A percentile compares a stretch with the other conserved stretches of the same genome.
These are phyloP conservation scores for Pocillopora damicornis DNA, from an alignment of 64 coral and sea anemone species.

Conservation along the genomic window DNA sequence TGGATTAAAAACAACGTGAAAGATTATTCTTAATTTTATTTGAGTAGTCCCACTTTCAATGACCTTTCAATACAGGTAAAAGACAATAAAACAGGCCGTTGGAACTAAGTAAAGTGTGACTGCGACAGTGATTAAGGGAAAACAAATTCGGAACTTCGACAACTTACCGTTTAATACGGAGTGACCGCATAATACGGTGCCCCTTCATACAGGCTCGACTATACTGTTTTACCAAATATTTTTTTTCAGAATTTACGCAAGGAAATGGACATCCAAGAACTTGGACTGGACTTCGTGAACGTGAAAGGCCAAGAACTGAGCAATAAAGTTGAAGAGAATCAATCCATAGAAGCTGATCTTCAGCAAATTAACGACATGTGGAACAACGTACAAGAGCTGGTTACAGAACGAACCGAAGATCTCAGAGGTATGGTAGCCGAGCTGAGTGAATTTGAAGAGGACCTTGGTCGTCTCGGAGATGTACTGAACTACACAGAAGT, in stretches of 20 bases:
- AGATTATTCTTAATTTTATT: too few species aligned
- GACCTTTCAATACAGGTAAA: too few species aligned
- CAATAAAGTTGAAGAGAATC: constrained; percentile 59
- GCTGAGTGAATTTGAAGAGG: constrained; percentile 69
- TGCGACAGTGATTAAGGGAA: too few species aligned
- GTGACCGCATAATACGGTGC: too few species aligned
- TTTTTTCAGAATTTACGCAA: constrained; percentile 53
- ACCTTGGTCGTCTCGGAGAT: constrained; percentile 62
- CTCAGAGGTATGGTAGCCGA: constrained; percentile 59
- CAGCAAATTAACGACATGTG: constrained; percentile 79
- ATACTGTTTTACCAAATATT: background rate
- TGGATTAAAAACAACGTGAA: too few species aligned
- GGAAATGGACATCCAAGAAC: constrained; percentile 88
- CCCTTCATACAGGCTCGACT: background rate
- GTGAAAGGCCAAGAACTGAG: constrained; percentile 91
- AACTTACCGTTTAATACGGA: too few species aligned
- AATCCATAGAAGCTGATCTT: constrained; percentile 69
- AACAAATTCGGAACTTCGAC: too few species aligned
- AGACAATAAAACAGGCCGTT: too few species aligned
- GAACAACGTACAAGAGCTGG: constrained; percentile 53
- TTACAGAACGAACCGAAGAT: constrained; percentile 45
- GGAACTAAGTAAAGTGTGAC: too few species aligned
- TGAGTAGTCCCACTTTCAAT: too few species aligned
- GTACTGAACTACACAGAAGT: constrained; percentile 86
- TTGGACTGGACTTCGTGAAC: constrained; percentile 85